Evolutionary conservation across 2,113 vertebrate species (phyloP), one percentile per base, ranked within the genome.

Genomic region (Rhinolophus ferrumequinum): DNA sequence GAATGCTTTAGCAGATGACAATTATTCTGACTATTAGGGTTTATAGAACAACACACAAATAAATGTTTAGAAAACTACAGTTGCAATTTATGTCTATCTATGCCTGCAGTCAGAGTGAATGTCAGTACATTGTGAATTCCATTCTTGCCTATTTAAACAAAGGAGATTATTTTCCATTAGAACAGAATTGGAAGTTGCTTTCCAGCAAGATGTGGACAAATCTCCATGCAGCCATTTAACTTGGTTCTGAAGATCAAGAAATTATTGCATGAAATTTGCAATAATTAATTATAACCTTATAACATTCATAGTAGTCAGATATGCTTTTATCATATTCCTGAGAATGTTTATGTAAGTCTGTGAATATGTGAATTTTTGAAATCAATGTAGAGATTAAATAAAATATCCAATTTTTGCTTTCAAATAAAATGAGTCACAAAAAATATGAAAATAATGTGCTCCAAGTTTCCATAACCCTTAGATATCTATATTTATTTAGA

Each of bases 1-100:
- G 16, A 80, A 75, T 66, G 47, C 4, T 38, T 95, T 87, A 60
- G 47, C 12, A 79, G 70, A 62, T 54, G 75, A 80, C 24, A 82
- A 54, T 94, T 62, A 89, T 19, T 41, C 0, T 24, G 54, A 13
- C 26, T 75, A 19, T 21, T 67, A 38, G 24, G 5, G 88, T 80
- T 79, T 91, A 21, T 75, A 79, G 47, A 58, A 41, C 52, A 60
- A 66, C 38, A 56, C 11, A 12, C 5, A 52, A n/a, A 47, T 41
- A n/a, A 85, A 52, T 72, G 26, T 70, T 93, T 92, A 75, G 82
- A 86, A 89, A 96, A 87, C 58, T 50, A 54, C 1, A n/a, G 8
- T 6, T 76, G 87, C 21, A 70, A 2, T 76, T 86, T 64, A 22
- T 41, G 22, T 54, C 28, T 86, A 10, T 1, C 30, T 47, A 52